Percentiles rank a stretch among this genome's conserved stretches.
Evolutionary conservation across 92 coral and sea anemone genomes (phyloP).

Genomic region (Epizoanthus stellaris): DNA sequence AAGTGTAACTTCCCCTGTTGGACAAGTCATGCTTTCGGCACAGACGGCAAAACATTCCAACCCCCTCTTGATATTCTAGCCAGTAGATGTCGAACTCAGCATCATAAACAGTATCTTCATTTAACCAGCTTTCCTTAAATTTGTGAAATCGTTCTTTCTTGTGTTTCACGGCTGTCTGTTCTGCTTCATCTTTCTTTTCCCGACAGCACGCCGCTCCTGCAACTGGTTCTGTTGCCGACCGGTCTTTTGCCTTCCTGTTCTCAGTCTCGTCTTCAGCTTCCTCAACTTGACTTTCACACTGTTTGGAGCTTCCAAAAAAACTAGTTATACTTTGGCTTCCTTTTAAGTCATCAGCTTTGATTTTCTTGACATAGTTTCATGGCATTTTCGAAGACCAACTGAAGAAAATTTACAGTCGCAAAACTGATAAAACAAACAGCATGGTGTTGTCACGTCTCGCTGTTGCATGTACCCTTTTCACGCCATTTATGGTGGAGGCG

Average conservation of each 20-base stretch:
- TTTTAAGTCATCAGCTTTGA: constrained; percentile 18
- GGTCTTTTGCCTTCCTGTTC: constrained; percentile 6
- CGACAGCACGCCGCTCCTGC: constrained; percentile 1
- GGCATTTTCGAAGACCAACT: not conserved
- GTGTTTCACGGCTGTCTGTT: not conserved
- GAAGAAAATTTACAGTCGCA: too few relatives aligned
- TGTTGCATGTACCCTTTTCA: too few relatives aligned
- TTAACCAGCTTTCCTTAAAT: constrained; percentile 8
- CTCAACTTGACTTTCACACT: constrained; percentile 2
- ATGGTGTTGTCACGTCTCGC: too few relatives aligned
- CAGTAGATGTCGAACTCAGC: not conserved
- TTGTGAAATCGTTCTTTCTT: constrained; percentile 14
- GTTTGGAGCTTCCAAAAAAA: constrained; percentile 17
- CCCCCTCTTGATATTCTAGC: constrained; percentile 7
- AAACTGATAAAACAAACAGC: too few relatives aligned
- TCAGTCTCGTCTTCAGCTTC: constrained; percentile 10
- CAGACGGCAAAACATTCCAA: not conserved
- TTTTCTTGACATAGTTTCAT: constrained; percentile 1
- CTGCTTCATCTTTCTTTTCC: not conserved
- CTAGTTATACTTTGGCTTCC: constrained; percentile 8
- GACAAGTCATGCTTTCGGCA: too few relatives aligned
- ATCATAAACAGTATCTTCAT: constrained; percentile 7
- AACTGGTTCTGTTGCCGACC: constrained; percentile 19
- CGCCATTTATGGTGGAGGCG: too few relatives aligned
- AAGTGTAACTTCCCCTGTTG: not conserved